Base-by-base conservation (phyloP, 2,797 vertebrate genomes). In the Bovichtus variegatus region DNA sequence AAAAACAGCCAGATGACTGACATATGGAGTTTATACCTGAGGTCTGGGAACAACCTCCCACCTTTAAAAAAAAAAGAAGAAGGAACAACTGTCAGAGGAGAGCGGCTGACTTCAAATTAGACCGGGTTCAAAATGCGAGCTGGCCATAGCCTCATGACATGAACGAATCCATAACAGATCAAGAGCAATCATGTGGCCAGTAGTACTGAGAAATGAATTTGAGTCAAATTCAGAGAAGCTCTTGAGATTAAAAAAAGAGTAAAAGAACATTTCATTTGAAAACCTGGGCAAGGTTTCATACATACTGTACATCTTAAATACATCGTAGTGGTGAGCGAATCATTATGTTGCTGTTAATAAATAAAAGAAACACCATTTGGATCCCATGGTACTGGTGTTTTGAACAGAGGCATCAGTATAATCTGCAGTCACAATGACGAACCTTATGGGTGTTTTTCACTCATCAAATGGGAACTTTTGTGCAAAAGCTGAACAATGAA, bases 141-240 rank as follows among this genome's bases (percentile, higher is more conserved):
- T 29, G 84, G 83, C 81, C 82, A 31, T 78, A 55, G 82, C 81
- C 82, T 86, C 73, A n/a, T 82, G 76, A 83, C 79, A 85, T 60
- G 78, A 89, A 76, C 81, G 46, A 79, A 86, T 86, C 81, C 82
- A 76, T 82, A 85, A 85, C 81, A 87, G 90, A 90, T 90, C 92
- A 92, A 92, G 84, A 89, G 88, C 76, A 71, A 84, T 86, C 84
- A 74, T 40, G 68, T 62, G 78, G 87, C 72, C 81, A 82, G 76
- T 44, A 82, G 72, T 64, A 71, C 74, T 62, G 81, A 81, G 66
- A 76, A 74, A 86, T 57, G 58, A 71, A 80, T 73, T 81, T 31
- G 23, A 82, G 63, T 44, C 9, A 47, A 82, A 85, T 43, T 84
- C 82, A 80, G 66, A 78, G 41, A 71, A 75, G 46, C 71, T 62